These are phyloP conservation scores for Actinopyga echinites DNA, from an alignment of 53 echinoderm and acorn worm species.

Conservation along the genomic window DNA sequence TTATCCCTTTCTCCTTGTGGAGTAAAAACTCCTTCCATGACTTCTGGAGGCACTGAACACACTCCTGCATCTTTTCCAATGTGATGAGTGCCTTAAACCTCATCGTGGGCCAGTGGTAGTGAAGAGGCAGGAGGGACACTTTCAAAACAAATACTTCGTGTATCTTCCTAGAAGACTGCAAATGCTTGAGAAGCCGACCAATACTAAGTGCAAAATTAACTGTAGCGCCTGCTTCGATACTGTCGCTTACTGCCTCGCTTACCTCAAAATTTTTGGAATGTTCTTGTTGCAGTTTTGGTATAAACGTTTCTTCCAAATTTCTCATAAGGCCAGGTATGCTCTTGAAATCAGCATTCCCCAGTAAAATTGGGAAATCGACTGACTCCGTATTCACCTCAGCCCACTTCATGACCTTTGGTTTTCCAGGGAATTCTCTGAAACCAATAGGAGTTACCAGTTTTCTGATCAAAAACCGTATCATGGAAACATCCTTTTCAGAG, in stretches of 20 bases:
- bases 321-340: constrained; percentile 39
- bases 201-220: constrained; percentile 12
- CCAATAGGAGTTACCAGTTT: constrained; percentile 19
- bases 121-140: constrained; percentile 27
- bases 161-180: neutral
- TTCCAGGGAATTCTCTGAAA: neutral
- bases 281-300: neutral
- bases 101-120: constrained; percentile 27
- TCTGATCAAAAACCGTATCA: constrained; percentile 16
- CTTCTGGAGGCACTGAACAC: neutral
- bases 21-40: constrained; percentile 21
- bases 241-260: neutral
- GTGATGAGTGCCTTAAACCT: constrained; percentile 22
- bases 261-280: neutral
- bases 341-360: constrained; percentile 7
- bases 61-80: constrained; percentile 31
- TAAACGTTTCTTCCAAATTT: constrained; percentile 22
- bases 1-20: constrained; percentile 10
- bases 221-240: neutral
- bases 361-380: neutral
- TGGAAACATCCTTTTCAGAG: constrained; percentile 7
- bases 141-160: constrained; percentile 42
- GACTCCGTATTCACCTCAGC: neutral
- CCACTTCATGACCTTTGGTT: constrained; percentile 1
- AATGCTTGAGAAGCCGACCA: constrained; percentile 23